Base-by-base conservation (phyloP, 2,888 invertebrate species). In the Chloromyia formosa region DNA sequence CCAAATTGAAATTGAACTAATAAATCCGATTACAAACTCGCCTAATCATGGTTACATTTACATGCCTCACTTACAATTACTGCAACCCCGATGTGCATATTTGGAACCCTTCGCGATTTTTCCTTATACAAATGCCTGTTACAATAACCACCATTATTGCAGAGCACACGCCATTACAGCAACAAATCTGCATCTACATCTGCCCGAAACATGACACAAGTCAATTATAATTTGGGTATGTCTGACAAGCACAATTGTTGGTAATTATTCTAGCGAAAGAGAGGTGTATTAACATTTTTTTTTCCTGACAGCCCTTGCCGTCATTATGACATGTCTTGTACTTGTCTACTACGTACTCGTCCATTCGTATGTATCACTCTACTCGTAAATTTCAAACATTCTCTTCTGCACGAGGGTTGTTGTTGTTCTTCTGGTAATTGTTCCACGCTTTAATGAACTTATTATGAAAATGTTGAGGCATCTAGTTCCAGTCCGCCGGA, bases 261-360 rank as follows among this genome's bases (percentile, higher is more conserved):
- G 23, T 60, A 60, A 60, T 66, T 66, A 66, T 66, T 66, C 66
- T 66, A 66, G 66, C 66, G 66, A 49, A 66, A 66, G 66, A 66
- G 23, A 66, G 49, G 45, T 64, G 61, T 4, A 61, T 61, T 61
- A n/a, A 12, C 14, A 27, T 5, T 61, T 14, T 35, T 61, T 27
- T 61, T 27, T 61, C 61, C 27, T 4, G 10, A n/a, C 61, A 61
- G 2, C 27, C 27, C 27, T 35, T 7, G 27, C 27, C 27, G 7
- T 35, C 27, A 35, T 35, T 35, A 35, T 35, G 27, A 35, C 27
- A 35, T 7, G 27, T 35, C 27, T 35, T 35, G 27, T 35, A 35
- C 27, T 35, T 35, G 27, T 35, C 27, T 35, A 35, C 27, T 35
- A 35, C 27, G 7, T 49, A 49, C 49, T 5, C 7, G 49, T n/a